Percentiles rank a stretch among this genome's conserved stretches.
phyloP scores from a whole-genome alignment of 2,113 vertebrate genomes.

The Nothoprocta pentlandii region DNA sequence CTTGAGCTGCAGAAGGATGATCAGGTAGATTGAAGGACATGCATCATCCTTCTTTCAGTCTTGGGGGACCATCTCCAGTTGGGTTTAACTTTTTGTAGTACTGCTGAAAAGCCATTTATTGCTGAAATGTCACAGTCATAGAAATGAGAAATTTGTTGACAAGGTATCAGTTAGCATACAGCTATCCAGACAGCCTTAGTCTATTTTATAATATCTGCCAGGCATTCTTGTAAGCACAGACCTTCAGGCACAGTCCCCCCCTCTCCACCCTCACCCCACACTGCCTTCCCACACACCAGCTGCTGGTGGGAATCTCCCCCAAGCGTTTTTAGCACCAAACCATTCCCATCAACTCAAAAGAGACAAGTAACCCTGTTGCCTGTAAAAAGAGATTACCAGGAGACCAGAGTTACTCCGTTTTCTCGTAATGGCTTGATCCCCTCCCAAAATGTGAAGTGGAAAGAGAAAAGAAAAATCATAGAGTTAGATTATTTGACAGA shows the following conservation, averaged over 20 bases:
- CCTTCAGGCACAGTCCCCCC: not conserved
- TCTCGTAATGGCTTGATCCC: not conserved
- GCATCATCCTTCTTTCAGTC: not conserved
- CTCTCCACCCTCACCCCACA: rapidly evolving
- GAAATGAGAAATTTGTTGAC: not conserved
- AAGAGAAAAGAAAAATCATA: not conserved
- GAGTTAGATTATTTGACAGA: not conserved
- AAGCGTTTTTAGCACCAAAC: not conserved
- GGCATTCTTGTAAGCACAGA: not conserved
- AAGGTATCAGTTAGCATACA: not conserved
- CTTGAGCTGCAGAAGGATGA: not conserved
- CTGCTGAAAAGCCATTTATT: not conserved
- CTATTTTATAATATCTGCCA: not conserved
- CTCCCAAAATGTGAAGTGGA: not conserved
- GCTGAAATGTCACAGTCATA: not conserved
- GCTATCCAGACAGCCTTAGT: not conserved
- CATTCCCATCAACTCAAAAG: not conserved
- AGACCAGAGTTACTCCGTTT: not conserved
- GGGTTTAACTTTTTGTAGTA: not conserved
- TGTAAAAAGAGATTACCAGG: not conserved
- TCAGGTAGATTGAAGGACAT: not conserved
- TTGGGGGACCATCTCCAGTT: not conserved
- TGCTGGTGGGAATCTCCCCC: not conserved
- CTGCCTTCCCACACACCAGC: not conserved
- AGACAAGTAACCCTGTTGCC: not conserved